A percentile compares a stretch with the other conserved stretches of the same genome.
These are phyloP conservation scores for Onychomys arenicola DNA, from an alignment of 2,797 vertebrate genomes.

Conservation along the genomic window DNA sequence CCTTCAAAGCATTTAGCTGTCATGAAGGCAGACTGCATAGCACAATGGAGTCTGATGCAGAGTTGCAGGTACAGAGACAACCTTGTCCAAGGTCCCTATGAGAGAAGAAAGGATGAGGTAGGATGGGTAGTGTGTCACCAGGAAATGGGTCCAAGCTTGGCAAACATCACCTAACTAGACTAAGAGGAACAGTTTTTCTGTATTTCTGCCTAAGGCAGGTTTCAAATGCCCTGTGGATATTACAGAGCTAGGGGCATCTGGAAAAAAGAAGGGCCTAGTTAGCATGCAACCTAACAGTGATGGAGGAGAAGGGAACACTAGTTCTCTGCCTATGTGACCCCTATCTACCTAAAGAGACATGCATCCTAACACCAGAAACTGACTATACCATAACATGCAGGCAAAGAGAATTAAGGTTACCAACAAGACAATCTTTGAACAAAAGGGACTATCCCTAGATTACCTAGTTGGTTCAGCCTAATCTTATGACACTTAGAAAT, in stretches of 20 bases:
- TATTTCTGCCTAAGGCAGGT: neutral
- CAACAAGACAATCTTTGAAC: neutral
- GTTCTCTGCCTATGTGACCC: neutral
- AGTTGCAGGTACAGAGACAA: neutral
- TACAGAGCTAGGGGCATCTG: neutral
- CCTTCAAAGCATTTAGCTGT: neutral
- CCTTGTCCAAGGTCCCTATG: neutral
- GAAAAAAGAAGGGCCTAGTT: neutral
- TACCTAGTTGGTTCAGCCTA: conserved; percentile 3
- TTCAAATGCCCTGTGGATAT: neutral
- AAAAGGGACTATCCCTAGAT: neutral
- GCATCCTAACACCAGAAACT: neutral
- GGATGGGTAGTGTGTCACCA: neutral
- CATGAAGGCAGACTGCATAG: neutral
- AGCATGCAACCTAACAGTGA: neutral
- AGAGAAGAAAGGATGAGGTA: neutral
- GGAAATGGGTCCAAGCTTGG: neutral
- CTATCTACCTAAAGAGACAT: neutral
- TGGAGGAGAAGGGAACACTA: neutral
- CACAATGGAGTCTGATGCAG: neutral
- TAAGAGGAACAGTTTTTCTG: neutral
- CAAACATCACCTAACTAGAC: neutral
- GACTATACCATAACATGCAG: neutral
- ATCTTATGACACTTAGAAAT: neutral
- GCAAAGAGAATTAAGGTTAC: neutral